Percentiles rank a stretch among this genome's conserved stretches.
These are phyloP conservation scores for Adelosebastes latens DNA, from an alignment of 2,797 vertebrate species.

Conservation along the genomic window DNA sequence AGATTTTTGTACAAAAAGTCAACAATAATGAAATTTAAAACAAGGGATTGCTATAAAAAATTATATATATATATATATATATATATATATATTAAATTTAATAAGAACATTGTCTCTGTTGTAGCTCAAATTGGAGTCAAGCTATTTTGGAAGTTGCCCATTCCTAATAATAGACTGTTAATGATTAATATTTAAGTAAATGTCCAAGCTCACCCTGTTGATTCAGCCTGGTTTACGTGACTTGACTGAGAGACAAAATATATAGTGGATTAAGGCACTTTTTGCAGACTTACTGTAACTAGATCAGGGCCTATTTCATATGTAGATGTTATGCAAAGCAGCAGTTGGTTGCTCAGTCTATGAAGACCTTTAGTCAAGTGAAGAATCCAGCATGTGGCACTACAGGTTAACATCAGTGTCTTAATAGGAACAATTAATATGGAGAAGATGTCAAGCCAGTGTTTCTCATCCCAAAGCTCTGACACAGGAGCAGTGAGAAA, in stretches of 20 bases:
- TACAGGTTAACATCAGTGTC: neutral
- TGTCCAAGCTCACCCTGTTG: neutral
- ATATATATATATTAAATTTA: too few species aligned
- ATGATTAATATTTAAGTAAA: neutral
- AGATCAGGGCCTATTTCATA: neutral
- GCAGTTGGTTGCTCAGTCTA: neutral
- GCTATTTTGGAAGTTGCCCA: neutral
- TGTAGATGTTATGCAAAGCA: conserved; percentile 17
- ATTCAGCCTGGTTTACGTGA: neutral
- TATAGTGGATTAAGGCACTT: neutral
- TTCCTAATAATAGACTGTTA: too few species aligned
- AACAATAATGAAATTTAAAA: too few species aligned
- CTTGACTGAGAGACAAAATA: neutral
- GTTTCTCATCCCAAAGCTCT: neutral
- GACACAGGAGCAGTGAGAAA: neutral
- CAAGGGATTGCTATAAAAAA: too few species aligned
- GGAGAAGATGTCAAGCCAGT: neutral
- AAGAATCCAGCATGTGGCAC: too few species aligned
- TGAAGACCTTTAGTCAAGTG: neutral
- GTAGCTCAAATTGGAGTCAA: neutral
- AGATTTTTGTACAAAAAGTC: too few species aligned
- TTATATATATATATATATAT: too few species aligned
- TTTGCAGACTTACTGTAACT: neutral
- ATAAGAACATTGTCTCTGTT: neutral
- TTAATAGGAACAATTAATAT: neutral